Conservation (phyloP, 2,113 vertebrate genomes). For the Lipotes vexillifer region DNA sequence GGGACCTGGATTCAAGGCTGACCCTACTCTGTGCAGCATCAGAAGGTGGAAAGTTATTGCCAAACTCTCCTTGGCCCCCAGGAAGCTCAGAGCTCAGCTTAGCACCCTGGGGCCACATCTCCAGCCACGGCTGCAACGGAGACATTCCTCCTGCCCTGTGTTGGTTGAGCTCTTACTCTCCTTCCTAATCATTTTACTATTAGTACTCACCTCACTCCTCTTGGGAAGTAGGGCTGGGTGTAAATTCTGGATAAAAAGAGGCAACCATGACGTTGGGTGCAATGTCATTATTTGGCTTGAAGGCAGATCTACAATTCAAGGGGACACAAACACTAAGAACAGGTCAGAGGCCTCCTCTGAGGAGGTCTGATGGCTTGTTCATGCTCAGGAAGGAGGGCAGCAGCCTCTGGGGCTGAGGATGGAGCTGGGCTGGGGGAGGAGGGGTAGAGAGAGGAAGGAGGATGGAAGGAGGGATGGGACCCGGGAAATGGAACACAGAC, state of each 20-base stretch:
- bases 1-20: not conserved
- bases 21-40: not conserved
- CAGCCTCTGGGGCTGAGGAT: not conserved
- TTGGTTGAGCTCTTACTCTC: not conserved
- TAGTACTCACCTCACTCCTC: not conserved
- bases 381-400: not conserved
- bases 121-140: fast-evolving
- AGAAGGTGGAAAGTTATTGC: not conserved
- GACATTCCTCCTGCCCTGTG: not conserved
- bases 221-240: too few relatives aligned
- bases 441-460: fast-evolving
- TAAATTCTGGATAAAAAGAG: not conserved
- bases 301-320: not conserved
- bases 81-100: not conserved
- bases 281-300: not conserved
- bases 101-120: fast-evolving
- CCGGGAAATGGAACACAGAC: not conserved
- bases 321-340: fast-evolving
- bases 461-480: not conserved
- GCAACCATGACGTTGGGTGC: fast-evolving
- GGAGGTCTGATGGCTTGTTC: not conserved
- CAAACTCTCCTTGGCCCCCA: not conserved
- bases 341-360: not conserved
- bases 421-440: not conserved
- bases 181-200: not conserved